phyloP scores from a whole-genome alignment of 2,113 vertebrate species.

The Colistium nudipinnis region DNA sequence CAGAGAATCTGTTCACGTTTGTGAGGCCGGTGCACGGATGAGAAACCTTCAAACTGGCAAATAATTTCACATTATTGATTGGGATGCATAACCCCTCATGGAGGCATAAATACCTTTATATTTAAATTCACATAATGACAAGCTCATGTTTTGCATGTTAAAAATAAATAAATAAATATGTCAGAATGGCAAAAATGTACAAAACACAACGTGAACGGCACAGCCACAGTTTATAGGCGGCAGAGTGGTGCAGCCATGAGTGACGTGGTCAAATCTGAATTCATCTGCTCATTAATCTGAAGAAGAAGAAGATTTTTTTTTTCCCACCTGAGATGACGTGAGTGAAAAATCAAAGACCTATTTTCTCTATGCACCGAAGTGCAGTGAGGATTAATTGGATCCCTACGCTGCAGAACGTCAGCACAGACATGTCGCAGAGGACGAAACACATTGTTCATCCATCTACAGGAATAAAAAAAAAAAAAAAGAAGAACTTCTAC shows the following conservation, averaged over 20 bases:
- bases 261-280: neutral
- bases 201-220: neutral
- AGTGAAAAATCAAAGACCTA: no score
- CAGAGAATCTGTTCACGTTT: neutral
- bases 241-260: neutral
- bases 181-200: neutral
- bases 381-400: neutral
- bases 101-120: no score
- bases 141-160: no score
- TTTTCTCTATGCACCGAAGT: neutral
- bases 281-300: neutral
- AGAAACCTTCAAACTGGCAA: neutral
- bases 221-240: neutral
- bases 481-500: no score
- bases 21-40: neutral
- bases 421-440: no score
- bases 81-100: no score
- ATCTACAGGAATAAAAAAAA: no score
- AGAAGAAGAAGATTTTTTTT: neutral
- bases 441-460: no score
- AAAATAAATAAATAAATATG: neutral
- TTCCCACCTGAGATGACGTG: no score
- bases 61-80: constrained; percentile 21
- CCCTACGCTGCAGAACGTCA: neutral
- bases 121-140: neutral